Conservation (phyloP, 2,888 invertebrate species). For the Allolobophora icterica region DNA sequence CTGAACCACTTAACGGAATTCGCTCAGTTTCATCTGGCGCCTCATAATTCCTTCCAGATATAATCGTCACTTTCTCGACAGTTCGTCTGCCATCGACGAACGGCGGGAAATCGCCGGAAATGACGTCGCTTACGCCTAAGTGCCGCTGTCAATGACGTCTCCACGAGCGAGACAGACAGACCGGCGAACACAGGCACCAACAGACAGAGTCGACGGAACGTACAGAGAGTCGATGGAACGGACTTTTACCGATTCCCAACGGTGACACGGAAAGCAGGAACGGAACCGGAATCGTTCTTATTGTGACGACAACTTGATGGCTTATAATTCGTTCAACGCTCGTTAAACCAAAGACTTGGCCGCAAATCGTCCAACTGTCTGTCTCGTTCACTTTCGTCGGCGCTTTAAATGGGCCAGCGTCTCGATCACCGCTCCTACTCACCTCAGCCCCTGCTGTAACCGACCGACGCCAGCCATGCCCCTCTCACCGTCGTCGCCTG, state of each 20-base stretch:
- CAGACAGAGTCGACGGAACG: background rate
- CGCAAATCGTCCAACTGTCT: no score
- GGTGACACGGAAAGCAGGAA: no score
- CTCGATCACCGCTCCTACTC: background rate
- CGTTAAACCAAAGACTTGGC: background rate
- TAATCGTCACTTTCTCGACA: conserved; percentile 17
- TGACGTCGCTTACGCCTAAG: conserved; percentile 17
- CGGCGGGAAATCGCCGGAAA: conserved; percentile 11
- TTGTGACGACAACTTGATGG: background rate
- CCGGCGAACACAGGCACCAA: background rate
- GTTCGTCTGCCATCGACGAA: conserved; percentile 17
- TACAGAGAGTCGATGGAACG: background rate
- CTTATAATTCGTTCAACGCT: background rate
- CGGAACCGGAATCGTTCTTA: background rate
- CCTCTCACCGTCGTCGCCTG: background rate
- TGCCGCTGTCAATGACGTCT: background rate
- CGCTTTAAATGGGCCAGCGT: background rate
- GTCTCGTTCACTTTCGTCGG: background rate
- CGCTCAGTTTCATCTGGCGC: background rate
- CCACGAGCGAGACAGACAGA: background rate
- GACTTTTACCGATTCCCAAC: background rate
- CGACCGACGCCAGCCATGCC: background rate
- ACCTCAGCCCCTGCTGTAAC: background rate
- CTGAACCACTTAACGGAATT: conserved; percentile 5
- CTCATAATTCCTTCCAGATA: background rate